These are phyloP conservation scores for Leptarthrus brevirostris DNA, from an alignment of 2,888 invertebrate genomes.

Conservation along the genomic window DNA sequence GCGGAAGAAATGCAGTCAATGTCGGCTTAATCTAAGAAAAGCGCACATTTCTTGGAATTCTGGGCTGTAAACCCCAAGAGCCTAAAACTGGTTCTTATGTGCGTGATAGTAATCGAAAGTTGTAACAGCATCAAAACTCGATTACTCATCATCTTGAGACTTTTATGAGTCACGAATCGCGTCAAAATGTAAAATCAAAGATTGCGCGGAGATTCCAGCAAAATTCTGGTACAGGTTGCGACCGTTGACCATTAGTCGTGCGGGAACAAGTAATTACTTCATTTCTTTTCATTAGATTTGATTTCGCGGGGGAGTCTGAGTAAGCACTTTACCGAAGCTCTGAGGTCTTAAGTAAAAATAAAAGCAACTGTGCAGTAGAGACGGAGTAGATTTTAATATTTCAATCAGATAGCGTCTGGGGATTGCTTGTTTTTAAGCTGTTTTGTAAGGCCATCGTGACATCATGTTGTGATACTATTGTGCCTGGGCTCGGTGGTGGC, in stretches of 20 bases:
- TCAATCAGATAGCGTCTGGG: neutral
- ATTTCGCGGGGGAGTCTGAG: constrained; percentile 11
- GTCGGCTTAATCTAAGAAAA: no score
- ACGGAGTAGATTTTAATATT: constrained; percentile 11
- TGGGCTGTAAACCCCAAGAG: neutral
- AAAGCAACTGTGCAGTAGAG: neutral
- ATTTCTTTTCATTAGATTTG: constrained; percentile 4
- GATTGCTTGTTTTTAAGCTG: neutral
- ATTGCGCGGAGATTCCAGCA: neutral
- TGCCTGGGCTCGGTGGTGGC: neutral
- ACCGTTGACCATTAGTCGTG: constrained; percentile 10
- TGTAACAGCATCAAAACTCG: neutral
- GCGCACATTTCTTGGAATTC: no score
- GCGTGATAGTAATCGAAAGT: neutral
- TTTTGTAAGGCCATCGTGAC: constrained; percentile 12
- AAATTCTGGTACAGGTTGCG: neutral
- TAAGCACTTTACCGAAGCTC: neutral
- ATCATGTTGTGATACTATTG: constrained; percentile 5
- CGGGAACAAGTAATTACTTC: constrained; percentile 15
- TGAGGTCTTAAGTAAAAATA: no score
- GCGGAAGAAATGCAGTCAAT: neutral
- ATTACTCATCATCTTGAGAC: constrained; percentile 10
- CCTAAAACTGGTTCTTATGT: constrained; percentile 1
- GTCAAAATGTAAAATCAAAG: constrained; percentile 26
- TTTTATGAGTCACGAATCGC: neutral